Percentiles rank a stretch among this genome's conserved stretches.
These are phyloP conservation scores for Synanthedon formicaeformis DNA, from an alignment of 2,888 invertebrate genomes.

Conservation along the genomic window DNA sequence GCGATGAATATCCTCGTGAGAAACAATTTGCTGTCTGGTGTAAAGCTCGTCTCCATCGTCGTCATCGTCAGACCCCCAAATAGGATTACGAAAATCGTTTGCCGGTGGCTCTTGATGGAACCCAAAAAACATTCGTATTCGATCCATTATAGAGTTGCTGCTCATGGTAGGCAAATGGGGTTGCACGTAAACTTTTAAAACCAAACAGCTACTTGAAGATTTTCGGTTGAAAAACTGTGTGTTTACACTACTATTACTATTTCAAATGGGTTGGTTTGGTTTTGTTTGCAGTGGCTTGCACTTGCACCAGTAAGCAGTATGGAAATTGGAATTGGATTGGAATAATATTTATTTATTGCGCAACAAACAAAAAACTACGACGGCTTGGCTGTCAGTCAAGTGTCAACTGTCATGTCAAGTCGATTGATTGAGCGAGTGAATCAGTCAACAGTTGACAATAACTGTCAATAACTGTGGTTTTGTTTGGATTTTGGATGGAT, in stretches of 20 bases:
- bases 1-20: slow-evolving; percentile 27
- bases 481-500: no score
- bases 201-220: slow-evolving; percentile 7
- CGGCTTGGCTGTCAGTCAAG: no score
- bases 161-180: slow-evolving; percentile 5
- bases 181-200: neutral
- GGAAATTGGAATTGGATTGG: neutral
- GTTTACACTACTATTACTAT: neutral
- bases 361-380: slow-evolving; percentile 32
- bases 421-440: no score
- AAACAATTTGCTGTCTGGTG: slow-evolving; percentile 30
- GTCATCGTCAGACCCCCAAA: slow-evolving; percentile 56
- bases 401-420: neutral
- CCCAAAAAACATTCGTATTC: slow-evolving; percentile 45
- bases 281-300: no score
- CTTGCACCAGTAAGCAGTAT: no score
- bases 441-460: no score
- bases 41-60: slow-evolving; percentile 57
- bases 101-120: slow-evolving; percentile 35
- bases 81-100: slow-evolving; percentile 61
- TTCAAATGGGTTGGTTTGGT: no score
- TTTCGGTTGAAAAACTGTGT: neutral
- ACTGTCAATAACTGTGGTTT: no score
- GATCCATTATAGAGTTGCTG: slow-evolving; percentile 37
- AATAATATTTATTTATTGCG: slow-evolving; percentile 26